Evolutionary conservation across 2,797 vertebrate genomes (phyloP).

Genomic region (Notolabrus celidotus): DNA sequence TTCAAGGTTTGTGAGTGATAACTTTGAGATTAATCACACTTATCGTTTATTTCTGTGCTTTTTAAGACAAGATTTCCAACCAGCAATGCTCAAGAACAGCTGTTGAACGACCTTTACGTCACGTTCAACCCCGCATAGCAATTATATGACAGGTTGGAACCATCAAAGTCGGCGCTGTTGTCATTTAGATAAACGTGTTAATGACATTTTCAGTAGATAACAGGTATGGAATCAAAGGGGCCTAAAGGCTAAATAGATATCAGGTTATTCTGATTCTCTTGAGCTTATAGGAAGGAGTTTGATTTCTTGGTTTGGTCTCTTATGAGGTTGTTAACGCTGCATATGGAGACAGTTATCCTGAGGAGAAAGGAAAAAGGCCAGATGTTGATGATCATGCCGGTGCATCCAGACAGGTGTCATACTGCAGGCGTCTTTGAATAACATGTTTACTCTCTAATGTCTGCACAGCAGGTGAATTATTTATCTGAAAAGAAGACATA

Average conservation of each 20-base stretch:
- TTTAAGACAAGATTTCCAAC: background rate
- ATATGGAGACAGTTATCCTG: slow-evolving; percentile 22
- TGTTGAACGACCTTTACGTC: slow-evolving; percentile 25
- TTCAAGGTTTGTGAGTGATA: slow-evolving; percentile 31
- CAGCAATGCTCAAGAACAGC: slow-evolving; percentile 20
- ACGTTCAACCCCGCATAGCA: slow-evolving; percentile 11
- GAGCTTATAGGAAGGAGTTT: slow-evolving; percentile 33
- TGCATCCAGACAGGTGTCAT: slow-evolving; percentile 29
- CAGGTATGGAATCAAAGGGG: slow-evolving; percentile 28
- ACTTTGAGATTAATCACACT: slow-evolving; percentile 22
- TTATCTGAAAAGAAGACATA: slow-evolving; percentile 7
- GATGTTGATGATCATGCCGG: slow-evolving; percentile 26
- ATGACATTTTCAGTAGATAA: slow-evolving; percentile 48
- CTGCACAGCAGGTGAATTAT: background rate
- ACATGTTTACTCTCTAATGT: slow-evolving; percentile 8
- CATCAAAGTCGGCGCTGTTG: slow-evolving; percentile 26
- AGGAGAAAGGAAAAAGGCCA: slow-evolving; percentile 10
- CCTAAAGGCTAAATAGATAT: slow-evolving; percentile 44
- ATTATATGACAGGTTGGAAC: slow-evolving; percentile 28
- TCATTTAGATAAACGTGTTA: slow-evolving; percentile 43
- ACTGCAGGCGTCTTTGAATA: slow-evolving; percentile 25
- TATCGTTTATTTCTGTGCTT: slow-evolving; percentile 15
- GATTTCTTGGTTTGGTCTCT: slow-evolving; percentile 35
- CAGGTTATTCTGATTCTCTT: slow-evolving; percentile 22
- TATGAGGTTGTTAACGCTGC: slow-evolving; percentile 38